These are phyloP conservation scores for Cantharis lateralis DNA, from an alignment of 2,888 invertebrate species.

Conservation along the genomic window DNA sequence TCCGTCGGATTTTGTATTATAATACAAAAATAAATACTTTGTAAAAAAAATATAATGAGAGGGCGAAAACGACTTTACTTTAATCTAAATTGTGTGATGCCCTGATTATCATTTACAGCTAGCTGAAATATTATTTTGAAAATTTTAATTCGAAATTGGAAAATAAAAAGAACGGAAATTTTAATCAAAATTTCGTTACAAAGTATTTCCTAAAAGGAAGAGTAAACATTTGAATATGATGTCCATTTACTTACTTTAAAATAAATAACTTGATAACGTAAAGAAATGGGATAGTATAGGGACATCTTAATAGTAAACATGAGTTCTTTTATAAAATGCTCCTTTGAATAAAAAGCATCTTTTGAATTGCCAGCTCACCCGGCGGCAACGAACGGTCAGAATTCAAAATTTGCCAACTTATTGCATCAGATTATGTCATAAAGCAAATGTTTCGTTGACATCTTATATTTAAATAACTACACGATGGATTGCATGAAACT, in stretches of 20 bases:
- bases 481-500: neutral
- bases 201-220: neutral
- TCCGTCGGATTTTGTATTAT: neutral
- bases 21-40: neutral
- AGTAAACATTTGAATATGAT: neutral
- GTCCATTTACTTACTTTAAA: neutral
- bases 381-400: neutral
- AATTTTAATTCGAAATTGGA: too few relatives aligned
- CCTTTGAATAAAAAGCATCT: neutral
- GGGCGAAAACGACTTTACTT: too few relatives aligned
- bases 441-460: neutral
- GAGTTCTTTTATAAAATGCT: too few relatives aligned
- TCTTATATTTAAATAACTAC: neutral
- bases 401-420: neutral
- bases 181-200: too few relatives aligned
- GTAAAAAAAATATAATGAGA: too few relatives aligned
- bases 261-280: neutral
- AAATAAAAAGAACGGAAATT: too few relatives aligned
- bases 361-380: neutral
- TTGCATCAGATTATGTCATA: neutral
- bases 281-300: neutral
- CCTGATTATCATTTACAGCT: too few relatives aligned
- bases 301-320: neutral
- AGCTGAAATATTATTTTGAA: too few relatives aligned
- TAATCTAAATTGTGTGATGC: too few relatives aligned